Evolutionary conservation across 2,797 vertebrate species (phyloP), one percentile per base, ranked within the genome.

Genomic region (Mormyrus proboscirostris): DNA sequence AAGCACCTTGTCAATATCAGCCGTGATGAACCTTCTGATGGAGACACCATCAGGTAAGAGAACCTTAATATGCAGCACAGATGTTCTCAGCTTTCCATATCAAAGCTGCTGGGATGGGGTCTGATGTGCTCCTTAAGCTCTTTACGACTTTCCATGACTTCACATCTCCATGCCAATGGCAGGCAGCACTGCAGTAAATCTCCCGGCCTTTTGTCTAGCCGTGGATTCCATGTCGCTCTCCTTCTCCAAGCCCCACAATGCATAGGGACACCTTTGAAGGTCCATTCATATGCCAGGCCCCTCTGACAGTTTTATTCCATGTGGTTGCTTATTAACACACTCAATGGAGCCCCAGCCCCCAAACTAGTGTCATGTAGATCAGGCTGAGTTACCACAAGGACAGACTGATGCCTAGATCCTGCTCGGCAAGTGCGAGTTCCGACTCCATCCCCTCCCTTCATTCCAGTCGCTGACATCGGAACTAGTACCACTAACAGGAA

Each of bases 301-400:
- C 91, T 91, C 91, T 51, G 93, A 95, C 96, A 93, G 95, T 93
- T 96, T 96, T 95, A 94, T 95, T 96, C 95, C 95, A 96, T 90
- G 90, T 92, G 93, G 93, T 92, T 92, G 93, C 95, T 96, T 96
- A 95, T 97, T 97, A 96, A 96, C 94, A 96, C 94, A 94, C 92
- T 94, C 94, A 96, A 96, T 93, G 93, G 94, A 90, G 85, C 91
- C 38, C 69, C 69, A 10, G 4, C 73, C 73, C 73, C 73, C 73
- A 19, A 44, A 86, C 41, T 49, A 89, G 94, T 96, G 95, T 95
- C 94, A 97, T 97, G 96, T 92, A 97, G 96, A 96, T 97, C 90
- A 90, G 92, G 94, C 94, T 93, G 94, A 97, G 95, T 97, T 96
- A 96, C 94, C 93, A 88, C 93, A 94, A 95, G 95, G 49, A 90